Conservation (phyloP, 2,113 vertebrate species). For the Dunckerocampus dactyliophorus region DNA sequence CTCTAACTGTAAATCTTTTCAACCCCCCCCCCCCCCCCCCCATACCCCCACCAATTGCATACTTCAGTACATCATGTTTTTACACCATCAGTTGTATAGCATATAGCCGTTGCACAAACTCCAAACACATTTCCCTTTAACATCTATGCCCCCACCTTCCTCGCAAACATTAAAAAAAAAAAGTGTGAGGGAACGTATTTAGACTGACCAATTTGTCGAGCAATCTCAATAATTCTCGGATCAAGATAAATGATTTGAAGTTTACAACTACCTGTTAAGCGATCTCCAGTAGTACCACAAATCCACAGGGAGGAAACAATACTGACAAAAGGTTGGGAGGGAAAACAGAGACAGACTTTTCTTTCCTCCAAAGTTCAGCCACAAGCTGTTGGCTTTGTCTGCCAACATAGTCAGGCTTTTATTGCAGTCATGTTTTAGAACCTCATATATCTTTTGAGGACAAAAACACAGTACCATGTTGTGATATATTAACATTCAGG, state of each 20-base stretch:
- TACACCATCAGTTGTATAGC: background rate
- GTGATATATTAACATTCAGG: no score
- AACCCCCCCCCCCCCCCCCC: background rate
- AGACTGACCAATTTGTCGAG: no score
- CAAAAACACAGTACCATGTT: no score
- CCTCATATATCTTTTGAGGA: no score
- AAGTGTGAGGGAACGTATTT: no score
- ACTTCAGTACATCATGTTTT: background rate
- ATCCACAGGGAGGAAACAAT: constrained; percentile 37
- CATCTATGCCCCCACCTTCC: background rate
- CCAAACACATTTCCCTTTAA: background rate
- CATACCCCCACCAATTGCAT: background rate
- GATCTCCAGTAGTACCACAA: constrained; percentile 31
- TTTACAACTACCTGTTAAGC: constrained; percentile 24
- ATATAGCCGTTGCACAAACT: background rate
- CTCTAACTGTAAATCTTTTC: background rate
- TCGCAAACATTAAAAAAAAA: background rate
- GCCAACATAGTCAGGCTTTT: constrained; percentile 33
- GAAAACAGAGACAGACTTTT: constrained; percentile 46
- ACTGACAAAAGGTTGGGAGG: constrained; percentile 42
- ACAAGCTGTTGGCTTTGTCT: constrained; percentile 66
- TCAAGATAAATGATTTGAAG: constrained; percentile 32
- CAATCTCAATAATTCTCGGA: constrained; percentile 11
- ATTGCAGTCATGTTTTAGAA: no score
- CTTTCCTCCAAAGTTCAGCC: no score